These are phyloP conservation scores for Periophthalmodon schlosseri DNA, from an alignment of 2,113 vertebrate species.

Conservation along the genomic window DNA sequence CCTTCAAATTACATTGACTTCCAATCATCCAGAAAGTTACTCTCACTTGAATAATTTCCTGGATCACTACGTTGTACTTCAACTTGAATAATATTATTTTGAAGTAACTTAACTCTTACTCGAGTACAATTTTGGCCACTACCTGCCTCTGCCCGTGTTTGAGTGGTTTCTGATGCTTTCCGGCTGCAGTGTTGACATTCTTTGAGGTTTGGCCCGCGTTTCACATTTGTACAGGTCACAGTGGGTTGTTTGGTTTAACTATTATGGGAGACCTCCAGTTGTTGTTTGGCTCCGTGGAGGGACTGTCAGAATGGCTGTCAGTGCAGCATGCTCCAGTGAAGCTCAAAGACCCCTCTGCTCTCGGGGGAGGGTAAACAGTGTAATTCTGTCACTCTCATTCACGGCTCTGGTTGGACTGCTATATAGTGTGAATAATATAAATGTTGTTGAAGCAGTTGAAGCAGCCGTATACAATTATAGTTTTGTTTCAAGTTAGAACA, in stretches of 20 bases:
- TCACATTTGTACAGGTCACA: constrained; percentile 65
- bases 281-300: constrained; percentile 72
- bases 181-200: constrained; percentile 72
- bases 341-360: constrained; percentile 26
- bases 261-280: constrained; percentile 71
- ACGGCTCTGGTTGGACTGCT: constrained; percentile 8
- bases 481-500: background rate
- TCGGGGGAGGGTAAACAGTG: constrained; percentile 40
- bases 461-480: no score
- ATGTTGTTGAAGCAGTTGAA: background rate
- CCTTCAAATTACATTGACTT: no score
- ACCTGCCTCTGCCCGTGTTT: constrained; percentile 14
- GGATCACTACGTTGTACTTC: no score
- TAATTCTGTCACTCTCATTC: constrained; percentile 29
- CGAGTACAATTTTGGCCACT: no score
- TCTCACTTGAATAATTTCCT: no score
- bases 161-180: constrained; percentile 54
- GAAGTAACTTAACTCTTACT: no score
- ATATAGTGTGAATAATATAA: background rate
- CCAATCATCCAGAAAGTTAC: no score
- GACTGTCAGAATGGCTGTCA: constrained; percentile 56
- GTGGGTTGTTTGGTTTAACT: constrained; percentile 69
- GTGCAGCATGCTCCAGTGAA: constrained; percentile 44
- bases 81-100: no score
- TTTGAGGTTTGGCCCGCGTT: constrained; percentile 65